phyloP scores from a whole-genome alignment of 2,797 vertebrate species.

The Telmatherina bonti region DNA sequence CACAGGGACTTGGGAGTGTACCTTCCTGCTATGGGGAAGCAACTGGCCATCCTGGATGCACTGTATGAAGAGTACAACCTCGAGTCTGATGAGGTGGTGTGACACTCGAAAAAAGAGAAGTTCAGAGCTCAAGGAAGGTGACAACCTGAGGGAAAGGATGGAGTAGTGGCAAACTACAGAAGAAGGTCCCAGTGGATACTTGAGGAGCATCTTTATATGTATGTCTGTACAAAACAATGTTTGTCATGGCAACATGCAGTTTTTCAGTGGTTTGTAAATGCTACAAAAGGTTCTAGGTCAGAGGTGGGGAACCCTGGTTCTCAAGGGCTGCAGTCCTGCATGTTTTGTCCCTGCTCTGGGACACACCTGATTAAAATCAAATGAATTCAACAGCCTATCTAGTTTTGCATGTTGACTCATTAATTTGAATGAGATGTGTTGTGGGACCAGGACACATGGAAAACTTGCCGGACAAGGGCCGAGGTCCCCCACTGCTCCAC shows the following conservation, averaged over 20 bases:
- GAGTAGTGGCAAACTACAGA: conserved; percentile 15
- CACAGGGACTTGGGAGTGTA: conserved; percentile 92
- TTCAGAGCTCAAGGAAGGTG: conserved; percentile 11
- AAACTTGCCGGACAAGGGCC: no score
- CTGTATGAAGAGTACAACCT: conserved; percentile 94
- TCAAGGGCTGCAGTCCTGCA: no score
- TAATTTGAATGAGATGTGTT: no score
- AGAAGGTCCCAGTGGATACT: conserved; percentile 28
- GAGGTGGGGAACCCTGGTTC: no score
- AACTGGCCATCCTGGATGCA: conserved; percentile 91
- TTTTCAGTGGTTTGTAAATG: conserved; percentile 41
- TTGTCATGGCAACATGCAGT: conserved; percentile 35
- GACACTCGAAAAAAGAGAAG: conserved; percentile 59
- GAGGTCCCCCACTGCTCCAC: no score
- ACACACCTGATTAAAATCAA: no score
- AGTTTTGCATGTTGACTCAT: no score
- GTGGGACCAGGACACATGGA: no score
- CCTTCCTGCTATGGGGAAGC: conserved; percentile 94
- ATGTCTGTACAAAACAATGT: conserved; percentile 32
- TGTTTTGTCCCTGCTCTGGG: no score
- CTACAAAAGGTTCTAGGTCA: conserved; percentile 7
- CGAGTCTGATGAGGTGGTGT: conserved; percentile 98
- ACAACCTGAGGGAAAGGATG: conserved; percentile 13
- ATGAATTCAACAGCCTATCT: no score
- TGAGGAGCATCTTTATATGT: conserved; percentile 35